Conservation (phyloP, 2,797 vertebrate genomes). For the Silurus lanzhouensis region DNA sequence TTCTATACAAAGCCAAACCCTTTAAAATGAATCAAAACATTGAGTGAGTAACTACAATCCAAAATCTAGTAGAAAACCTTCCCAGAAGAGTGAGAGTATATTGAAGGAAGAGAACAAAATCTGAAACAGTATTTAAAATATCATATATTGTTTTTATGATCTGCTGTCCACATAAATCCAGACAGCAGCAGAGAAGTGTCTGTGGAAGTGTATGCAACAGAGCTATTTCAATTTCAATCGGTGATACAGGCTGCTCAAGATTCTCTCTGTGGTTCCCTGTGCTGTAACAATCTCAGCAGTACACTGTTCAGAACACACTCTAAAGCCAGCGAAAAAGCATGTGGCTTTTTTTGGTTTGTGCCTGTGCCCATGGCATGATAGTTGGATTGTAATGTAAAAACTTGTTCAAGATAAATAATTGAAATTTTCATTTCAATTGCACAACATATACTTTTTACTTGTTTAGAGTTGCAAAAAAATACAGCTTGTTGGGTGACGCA, state of each 20-base stretch:
- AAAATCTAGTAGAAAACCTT: not conserved
- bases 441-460: not conserved
- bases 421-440: not conserved
- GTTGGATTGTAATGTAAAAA: not conserved
- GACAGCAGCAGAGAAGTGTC: not conserved
- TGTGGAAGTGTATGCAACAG: not conserved
- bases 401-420: not conserved
- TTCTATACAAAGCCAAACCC: not conserved
- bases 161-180: not conserved
- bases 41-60: not conserved
- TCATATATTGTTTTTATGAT: not conserved
- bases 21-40: not conserved
- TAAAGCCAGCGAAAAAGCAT: not conserved
- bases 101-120: not conserved
- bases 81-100: not conserved
- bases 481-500: not conserved
- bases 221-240: not conserved
- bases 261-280: not conserved
- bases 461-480: not conserved
- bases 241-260: not conserved
- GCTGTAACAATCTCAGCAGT: too few relatives aligned
- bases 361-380: not conserved
- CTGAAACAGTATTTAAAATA: not conserved
- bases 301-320: not conserved
- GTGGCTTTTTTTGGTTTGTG: not conserved